Percentiles rank a stretch among this genome's conserved stretches.
Conservation (phyloP, 2,888 invertebrate genomes). For the Stratiomys singularior region DNA sequence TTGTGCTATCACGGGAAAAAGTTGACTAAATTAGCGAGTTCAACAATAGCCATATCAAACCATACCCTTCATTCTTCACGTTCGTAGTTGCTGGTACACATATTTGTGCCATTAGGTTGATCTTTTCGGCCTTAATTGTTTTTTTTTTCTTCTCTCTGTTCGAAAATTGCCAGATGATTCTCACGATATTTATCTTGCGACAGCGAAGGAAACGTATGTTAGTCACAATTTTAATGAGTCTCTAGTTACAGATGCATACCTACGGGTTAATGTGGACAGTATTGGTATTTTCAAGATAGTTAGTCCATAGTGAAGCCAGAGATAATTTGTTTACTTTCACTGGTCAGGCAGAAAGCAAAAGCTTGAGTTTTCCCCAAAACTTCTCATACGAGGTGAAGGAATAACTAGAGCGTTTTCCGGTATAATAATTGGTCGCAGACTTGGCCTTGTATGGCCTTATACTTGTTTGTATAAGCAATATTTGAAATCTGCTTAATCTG, state of each 20-base stretch:
- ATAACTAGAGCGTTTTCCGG: neutral
- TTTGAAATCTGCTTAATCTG: too few relatives aligned
- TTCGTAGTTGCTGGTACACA: too few relatives aligned
- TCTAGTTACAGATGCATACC: constrained; percentile 17
- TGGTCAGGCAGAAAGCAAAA: neutral
- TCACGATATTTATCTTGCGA: constrained; percentile 43
- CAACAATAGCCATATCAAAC: too few relatives aligned
- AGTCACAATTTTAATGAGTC: constrained; percentile 37
- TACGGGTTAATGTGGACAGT: neutral
- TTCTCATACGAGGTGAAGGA: neutral
- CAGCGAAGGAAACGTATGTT: neutral
- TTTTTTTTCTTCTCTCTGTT: neutral
- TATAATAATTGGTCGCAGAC: neutral
- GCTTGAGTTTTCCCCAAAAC: neutral
- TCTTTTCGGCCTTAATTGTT: neutral
- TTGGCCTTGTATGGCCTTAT: too few relatives aligned
- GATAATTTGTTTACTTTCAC: constrained; percentile 32
- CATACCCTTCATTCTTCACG: too few relatives aligned
- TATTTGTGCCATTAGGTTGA: too few relatives aligned
- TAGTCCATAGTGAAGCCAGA: neutral
- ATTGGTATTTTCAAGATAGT: neutral
- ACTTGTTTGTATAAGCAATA: too few relatives aligned
- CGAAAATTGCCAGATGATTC: constrained; percentile 25
- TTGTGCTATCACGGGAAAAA: too few relatives aligned
- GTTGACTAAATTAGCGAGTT: too few relatives aligned